Percentiles rank a stretch among this genome's conserved stretches.
Evolutionary conservation across 2,797 vertebrate species (phyloP).

Genomic region (Champsocephalus esox): DNA sequence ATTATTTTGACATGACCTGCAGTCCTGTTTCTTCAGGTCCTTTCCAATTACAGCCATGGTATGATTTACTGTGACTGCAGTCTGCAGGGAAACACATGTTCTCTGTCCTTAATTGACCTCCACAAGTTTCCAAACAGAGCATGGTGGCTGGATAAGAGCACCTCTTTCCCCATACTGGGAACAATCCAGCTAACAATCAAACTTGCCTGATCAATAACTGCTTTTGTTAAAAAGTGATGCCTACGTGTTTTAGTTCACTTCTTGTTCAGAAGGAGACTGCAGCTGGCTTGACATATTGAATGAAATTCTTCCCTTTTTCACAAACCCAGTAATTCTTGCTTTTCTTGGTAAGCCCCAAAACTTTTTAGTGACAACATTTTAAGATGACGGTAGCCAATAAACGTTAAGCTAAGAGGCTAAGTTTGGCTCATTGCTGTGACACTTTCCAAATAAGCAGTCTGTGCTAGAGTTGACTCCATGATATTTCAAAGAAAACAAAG

Average conservation of each 20-base stretch:
- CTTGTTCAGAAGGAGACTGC: constrained; percentile 1
- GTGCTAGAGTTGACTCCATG: no score
- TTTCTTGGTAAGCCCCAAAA: no score
- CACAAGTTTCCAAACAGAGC: not conserved
- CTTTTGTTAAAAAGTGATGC: not conserved
- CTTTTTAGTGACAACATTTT: no score
- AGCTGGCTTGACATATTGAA: not conserved
- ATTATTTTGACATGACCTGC: constrained; percentile 44
- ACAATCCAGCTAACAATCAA: not conserved
- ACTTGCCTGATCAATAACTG: not conserved
- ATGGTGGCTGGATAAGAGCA: not conserved
- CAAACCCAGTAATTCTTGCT: not conserved
- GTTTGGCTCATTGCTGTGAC: no score
- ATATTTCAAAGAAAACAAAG: no score
- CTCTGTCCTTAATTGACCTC: not conserved
- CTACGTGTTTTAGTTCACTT: not conserved
- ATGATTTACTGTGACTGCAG: constrained; percentile 13
- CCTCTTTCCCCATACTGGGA: constrained; percentile 35
- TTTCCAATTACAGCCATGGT: constrained; percentile 8
- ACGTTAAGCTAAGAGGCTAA: no score
- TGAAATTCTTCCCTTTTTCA: not conserved
- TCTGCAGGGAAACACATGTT: constrained; percentile 7
- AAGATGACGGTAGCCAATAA: no score
- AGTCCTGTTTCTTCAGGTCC: constrained; percentile 6
- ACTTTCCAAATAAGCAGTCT: no score